These are phyloP conservation scores for Oxygymnocypris stewartii DNA, from an alignment of 2,113 vertebrate genomes.

Conservation along the genomic window DNA sequence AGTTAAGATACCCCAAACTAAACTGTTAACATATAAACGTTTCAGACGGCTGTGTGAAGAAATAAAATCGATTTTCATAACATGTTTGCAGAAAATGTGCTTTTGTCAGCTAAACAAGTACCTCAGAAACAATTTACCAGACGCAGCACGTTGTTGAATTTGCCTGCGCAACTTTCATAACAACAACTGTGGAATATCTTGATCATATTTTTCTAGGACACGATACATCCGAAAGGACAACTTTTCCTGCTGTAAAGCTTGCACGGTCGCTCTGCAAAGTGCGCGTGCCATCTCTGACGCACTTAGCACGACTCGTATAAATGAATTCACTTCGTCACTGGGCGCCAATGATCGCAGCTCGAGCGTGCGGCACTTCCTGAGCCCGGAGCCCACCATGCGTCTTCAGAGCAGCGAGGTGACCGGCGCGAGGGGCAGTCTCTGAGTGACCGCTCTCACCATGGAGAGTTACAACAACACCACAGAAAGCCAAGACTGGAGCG, in stretches of 20 bases:
- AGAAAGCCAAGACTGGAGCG: conserved; percentile 65
- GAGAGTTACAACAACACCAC: conserved; percentile 78
- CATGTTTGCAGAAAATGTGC: background rate
- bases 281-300: conserved; percentile 72
- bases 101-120: background rate
- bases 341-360: conserved; percentile 71
- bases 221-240: background rate
- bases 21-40: too few relatives aligned
- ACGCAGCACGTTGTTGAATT: background rate
- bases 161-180: background rate
- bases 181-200: conserved; percentile 15
- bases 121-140: background rate
- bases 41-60: background rate
- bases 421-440: conserved; percentile 65
- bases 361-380: conserved; percentile 66
- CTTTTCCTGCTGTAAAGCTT: conserved; percentile 15
- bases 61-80: background rate
- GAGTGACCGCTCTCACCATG: conserved; percentile 68
- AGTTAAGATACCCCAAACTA: too few relatives aligned
- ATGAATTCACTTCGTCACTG: conserved; percentile 74
- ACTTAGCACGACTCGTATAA: conserved; percentile 73
- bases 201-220: background rate
- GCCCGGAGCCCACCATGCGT: conserved; percentile 70
- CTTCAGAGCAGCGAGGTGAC: conserved; percentile 66
- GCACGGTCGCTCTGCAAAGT: conserved; percentile 25